phyloP scores from a whole-genome alignment of 1,140 invertebrate species.

The Laupala kohalensis region DNA sequence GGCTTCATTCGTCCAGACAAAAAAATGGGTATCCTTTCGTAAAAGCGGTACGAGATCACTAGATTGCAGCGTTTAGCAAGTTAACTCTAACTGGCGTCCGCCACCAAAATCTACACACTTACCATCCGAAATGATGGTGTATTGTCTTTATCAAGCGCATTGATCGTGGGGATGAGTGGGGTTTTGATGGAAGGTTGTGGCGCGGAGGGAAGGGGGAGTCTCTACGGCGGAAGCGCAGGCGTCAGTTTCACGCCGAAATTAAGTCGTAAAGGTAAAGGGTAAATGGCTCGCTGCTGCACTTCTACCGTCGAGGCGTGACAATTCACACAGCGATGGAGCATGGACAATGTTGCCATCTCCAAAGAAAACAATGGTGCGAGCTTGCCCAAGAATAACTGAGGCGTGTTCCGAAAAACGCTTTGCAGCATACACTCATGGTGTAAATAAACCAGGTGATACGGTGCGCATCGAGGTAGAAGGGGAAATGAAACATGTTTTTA shows the following conservation, averaged over 20 bases:
- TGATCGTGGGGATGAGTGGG: not conserved
- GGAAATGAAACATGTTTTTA: too few species aligned
- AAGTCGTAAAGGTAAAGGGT: not conserved
- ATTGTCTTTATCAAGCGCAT: not conserved
- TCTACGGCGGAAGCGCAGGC: not conserved
- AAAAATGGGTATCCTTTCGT: too few species aligned
- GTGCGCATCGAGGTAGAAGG: too few species aligned
- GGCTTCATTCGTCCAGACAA: too few species aligned
- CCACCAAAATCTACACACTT: not conserved
- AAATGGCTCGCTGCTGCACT: not conserved
- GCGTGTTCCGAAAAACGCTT: too few species aligned
- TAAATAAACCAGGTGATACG: too few species aligned
- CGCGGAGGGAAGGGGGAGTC: not conserved
- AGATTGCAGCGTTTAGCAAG: not conserved
- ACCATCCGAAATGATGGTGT: not conserved
- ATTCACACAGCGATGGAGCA: not conserved
- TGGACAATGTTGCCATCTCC: too few species aligned
- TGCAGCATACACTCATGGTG: too few species aligned
- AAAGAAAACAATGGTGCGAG: too few species aligned
- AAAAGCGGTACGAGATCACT: too few species aligned
- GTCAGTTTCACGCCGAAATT: not conserved
- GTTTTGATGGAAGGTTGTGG: not conserved
- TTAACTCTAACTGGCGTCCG: not conserved
- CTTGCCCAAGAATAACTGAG: too few species aligned
- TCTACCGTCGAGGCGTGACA: not conserved